Conservation (phyloP, 2,888 invertebrate genomes). For the Andrena praecox region DNA sequence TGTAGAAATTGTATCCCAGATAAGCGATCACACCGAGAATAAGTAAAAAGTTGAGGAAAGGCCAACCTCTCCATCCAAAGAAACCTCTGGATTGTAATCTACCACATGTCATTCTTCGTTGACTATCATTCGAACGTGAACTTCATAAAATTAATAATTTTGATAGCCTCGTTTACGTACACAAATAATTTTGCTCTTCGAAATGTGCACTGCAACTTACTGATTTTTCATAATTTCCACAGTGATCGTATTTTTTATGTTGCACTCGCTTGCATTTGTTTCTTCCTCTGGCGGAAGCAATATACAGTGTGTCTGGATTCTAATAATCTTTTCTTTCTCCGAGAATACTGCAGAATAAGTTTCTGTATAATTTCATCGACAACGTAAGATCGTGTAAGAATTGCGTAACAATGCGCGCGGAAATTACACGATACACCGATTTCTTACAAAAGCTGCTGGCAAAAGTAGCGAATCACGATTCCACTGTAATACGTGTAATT, state of each 20-base stretch:
- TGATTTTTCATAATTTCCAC: constrained; percentile 7
- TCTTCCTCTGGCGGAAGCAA: not conserved
- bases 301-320: not conserved
- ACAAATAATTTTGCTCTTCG: constrained; percentile 36
- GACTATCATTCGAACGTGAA: not conserved
- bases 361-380: not conserved
- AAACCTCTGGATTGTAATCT: constrained; percentile 58
- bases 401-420: not conserved
- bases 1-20: constrained; percentile 63
- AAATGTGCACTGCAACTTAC: not conserved
- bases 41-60: constrained; percentile 75
- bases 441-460: not conserved
- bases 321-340: not conserved
- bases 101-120: constrained; percentile 66
- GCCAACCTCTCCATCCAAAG: constrained; percentile 76
- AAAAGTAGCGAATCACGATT: not conserved
- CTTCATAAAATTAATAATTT: constrained; percentile 5
- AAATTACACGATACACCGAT: not conserved
- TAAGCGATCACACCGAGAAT: constrained; percentile 64
- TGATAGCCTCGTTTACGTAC: not conserved
- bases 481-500: not conserved
- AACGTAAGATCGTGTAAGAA: not conserved
- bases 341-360: not conserved
- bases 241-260: constrained; percentile 30
- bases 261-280: constrained; percentile 23